Base-by-base conservation (phyloP, 2,888 invertebrate species). In the Athrips mouffetella region DNA sequence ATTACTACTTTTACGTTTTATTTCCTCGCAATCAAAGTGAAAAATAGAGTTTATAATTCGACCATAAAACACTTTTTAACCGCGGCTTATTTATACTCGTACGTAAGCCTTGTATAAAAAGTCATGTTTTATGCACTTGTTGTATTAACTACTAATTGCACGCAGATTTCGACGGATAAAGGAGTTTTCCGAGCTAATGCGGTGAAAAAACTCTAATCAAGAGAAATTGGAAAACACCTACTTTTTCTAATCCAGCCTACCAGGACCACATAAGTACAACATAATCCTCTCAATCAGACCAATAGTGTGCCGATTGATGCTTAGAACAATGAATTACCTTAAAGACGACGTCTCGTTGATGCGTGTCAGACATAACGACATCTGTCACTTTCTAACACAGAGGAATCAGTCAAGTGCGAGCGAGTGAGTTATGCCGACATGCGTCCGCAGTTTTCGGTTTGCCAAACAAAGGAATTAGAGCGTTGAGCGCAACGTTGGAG, bases 381-480 rank as follows among this genome's bases (percentile, higher is more conserved):
- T 73, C 78, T 73, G 74, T 81, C 81, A 80, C 81, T 67, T 71
- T 81, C 81, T 67, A 70, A 69, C 79, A 53, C 61, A 54, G 50
- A 63, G 62, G 60, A 60, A 77, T 80, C 80, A 73, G 69, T 81
- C 78, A 80, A 73, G 80, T 67, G 73, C 54, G 80, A 81, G 74
- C 65, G 81, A 76, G 81, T 80, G 78, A 80, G 78, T 77, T 80
- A 81, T 80, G 65, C 74, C 63, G 71, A 69, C 67, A 72, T 62
- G 65, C 68, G 72, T 73, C 73, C 76, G 73, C 80, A 76, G 80
- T 80, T 80, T 81, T 81, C 77, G 80, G 80, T 80, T 81, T 78
- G 70, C 76, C 81, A 84, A 83, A 84, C 84, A 83, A 84, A 85
- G 81, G 80, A 80, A 83, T 85, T 83, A 82, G 83, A 79, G 69